Percentiles rank a stretch among this genome's conserved stretches.
Conservation (phyloP, 2,113 vertebrate species). For the Nestor notabilis region DNA sequence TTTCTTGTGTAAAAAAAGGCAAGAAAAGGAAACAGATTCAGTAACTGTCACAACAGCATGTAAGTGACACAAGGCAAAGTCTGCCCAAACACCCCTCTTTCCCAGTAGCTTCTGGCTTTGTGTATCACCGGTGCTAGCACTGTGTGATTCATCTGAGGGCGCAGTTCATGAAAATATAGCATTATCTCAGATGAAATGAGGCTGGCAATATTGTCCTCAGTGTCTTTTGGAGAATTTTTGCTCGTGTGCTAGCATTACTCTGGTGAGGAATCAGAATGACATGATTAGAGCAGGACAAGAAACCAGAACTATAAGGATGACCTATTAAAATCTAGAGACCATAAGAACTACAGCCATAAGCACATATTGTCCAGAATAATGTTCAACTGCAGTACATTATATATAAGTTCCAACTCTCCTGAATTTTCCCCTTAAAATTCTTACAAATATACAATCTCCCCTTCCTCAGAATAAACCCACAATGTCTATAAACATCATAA, state of each 20-base stretch:
- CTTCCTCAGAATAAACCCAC: neutral
- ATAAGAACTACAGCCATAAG: neutral
- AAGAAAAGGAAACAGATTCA: neutral
- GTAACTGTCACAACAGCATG: neutral
- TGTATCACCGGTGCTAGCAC: neutral
- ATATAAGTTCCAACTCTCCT: neutral
- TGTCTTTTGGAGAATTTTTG: neutral
- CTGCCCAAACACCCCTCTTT: neutral
- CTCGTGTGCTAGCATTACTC: neutral
- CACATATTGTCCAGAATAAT: neutral
- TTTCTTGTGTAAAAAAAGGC: neutral
- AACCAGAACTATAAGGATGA: neutral
- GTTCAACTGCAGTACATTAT: neutral
- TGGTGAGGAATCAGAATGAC: neutral
- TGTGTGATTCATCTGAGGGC: neutral
- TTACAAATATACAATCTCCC: neutral
- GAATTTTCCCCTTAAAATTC: neutral
- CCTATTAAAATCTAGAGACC: neutral
- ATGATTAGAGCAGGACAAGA: neutral
- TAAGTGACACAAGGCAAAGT: neutral
- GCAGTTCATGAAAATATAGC: neutral
- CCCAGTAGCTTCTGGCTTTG: neutral
- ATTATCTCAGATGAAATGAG: neutral
- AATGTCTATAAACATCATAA: neutral
- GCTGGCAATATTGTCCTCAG: too few species aligned